Evolutionary conservation across 92 coral and sea anemone species (phyloP).

Genomic region (Palythoa grandiflora): DNA sequence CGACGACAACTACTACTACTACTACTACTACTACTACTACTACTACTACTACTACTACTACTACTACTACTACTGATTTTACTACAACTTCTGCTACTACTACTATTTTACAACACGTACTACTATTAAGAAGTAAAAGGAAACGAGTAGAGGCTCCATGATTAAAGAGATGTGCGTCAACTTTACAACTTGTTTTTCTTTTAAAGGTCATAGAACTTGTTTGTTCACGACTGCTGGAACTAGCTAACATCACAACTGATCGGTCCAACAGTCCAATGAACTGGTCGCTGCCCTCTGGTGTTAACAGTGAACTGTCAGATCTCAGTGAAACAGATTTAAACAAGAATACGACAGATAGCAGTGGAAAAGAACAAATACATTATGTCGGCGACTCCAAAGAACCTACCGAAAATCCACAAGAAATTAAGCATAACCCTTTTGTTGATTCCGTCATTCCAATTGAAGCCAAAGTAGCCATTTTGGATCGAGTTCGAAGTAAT

Average conservation of each 20-base stretch:
- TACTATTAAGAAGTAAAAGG: no score
- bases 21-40: no score
- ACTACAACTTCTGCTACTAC: no score
- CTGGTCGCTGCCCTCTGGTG: constrained; percentile 68
- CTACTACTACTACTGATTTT: no score
- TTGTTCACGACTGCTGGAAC: constrained; percentile 79
- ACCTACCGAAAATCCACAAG: constrained; percentile 41
- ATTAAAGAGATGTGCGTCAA: neutral
- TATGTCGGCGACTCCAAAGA: constrained; percentile 23
- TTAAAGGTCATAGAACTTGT: constrained; percentile 64
- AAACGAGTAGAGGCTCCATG: no score
- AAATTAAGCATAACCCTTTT: constrained; percentile 78
- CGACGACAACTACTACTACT: no score
- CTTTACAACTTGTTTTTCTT: neutral
- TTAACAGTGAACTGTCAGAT: constrained; percentile 63
- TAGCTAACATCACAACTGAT: constrained; percentile 75
- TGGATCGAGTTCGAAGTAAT: constrained; percentile 24
- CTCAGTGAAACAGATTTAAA: constrained; percentile 63
- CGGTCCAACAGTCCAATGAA: constrained; percentile 42
- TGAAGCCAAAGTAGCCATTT: constrained; percentile 24
- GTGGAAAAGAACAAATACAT: constrained; percentile 3
- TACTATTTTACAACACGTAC: no score
- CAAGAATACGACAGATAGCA: neutral
- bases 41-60: no score
- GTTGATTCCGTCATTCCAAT: constrained; percentile 62